These are phyloP conservation scores for Coryphaenoides rupestris DNA, from an alignment of 2,113 vertebrate genomes.

Conservation along the genomic window DNA sequence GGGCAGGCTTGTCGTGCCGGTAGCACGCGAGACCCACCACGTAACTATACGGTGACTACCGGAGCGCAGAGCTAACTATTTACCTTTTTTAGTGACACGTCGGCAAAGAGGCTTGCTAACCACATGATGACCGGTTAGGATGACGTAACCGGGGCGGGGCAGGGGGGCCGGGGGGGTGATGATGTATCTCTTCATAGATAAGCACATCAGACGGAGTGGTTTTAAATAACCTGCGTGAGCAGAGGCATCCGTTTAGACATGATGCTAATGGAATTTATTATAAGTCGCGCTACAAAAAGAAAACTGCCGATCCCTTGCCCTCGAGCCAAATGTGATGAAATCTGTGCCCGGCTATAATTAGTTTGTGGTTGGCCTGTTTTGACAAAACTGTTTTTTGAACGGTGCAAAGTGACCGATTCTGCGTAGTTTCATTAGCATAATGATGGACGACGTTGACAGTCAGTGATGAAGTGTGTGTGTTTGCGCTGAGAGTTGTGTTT, in stretches of 20 bases:
- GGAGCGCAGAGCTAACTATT: no score
- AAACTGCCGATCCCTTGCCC: not conserved
- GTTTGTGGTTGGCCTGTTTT: slow-evolving; percentile 24
- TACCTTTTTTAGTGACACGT: no score
- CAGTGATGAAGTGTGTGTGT: slow-evolving; percentile 45
- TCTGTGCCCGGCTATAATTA: slow-evolving; percentile 31
- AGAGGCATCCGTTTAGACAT: slow-evolving; percentile 6
- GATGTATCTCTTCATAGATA: not conserved
- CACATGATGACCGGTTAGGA: no score
- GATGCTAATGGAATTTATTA: slow-evolving; percentile 36
- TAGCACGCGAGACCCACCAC: no score
- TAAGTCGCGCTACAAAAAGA: slow-evolving; percentile 11
- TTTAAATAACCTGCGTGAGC: slow-evolving; percentile 13
- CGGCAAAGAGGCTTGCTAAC: no score
- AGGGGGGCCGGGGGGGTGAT: not conserved
- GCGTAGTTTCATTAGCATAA: slow-evolving; percentile 55
- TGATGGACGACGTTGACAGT: slow-evolving; percentile 28
- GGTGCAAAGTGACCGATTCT: slow-evolving; percentile 26
- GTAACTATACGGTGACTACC: no score
- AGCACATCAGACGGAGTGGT: slow-evolving; percentile 1
- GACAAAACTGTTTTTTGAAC: slow-evolving; percentile 32
- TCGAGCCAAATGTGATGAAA: slow-evolving; percentile 8
- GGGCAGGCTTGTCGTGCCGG: no score
- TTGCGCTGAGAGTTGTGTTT: slow-evolving; percentile 21
- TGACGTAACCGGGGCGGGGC: not conserved